Base-by-base conservation (phyloP, 2,113 vertebrate genomes). In the Mobula hypostoma region DNA sequence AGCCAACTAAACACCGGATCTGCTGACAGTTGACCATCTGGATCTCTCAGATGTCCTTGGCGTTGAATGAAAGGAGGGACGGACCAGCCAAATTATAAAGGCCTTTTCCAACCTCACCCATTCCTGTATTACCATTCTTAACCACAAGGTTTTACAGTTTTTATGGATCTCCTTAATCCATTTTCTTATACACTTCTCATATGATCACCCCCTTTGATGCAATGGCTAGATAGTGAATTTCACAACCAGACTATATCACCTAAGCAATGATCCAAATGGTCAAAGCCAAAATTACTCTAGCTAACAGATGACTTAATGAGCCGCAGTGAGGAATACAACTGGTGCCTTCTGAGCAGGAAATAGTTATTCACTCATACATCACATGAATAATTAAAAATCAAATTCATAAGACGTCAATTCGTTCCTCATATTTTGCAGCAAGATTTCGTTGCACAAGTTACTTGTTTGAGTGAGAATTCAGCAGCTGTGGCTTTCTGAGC, bases 81-180 rank as follows among this genome's bases (percentile, higher is more conserved):
- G 76, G n/a, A 15, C 12, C 77, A 79, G n/a, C 11, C 32, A n/a
- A 36, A 2, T 1, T 14, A 36, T n/a, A 79, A 79, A 79, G n/a
- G 9, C 77, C n/a, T 79, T 36, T 79, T 15, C n/a, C 24, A 27
- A 27, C 0, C 74, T 14, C 11, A 14, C 36, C 11, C 77, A 36
- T 32, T 32, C n/a, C 77, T n/a, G 36, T n/a, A n/a, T 77, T 77
- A 1, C 76, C 11, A 36, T 15, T 17, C 77, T 36, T 14, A 36
- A 79, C 77, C n/a, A 79, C 24, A 77, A n/a, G 77, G n/a, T 15
- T 79, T 79, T 66, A 87, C 40, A 94, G 74, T 70, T 94, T 82
- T 92, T 94, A 78, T 88, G 94, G 94, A 93, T 94, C 94, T 94
- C 94, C 94, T 82, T 40, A 68, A 88, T 88, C 94, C 40, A n/a